Evolutionary conservation across 2,113 vertebrate genomes (phyloP).

Genomic region (Lasiurus borealis): DNA sequence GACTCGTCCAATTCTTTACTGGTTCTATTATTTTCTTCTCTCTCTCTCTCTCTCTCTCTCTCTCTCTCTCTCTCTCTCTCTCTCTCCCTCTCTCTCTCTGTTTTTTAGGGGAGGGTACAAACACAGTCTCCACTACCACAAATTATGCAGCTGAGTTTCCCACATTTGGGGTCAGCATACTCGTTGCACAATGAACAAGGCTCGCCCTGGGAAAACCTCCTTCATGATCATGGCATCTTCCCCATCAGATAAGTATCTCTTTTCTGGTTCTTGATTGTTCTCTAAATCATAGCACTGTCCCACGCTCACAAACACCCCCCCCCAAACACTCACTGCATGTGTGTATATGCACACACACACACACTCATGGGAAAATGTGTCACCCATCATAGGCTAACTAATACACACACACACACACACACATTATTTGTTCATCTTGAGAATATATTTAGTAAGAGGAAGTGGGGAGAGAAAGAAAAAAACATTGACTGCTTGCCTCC

Average conservation of each 20-base stretch:
- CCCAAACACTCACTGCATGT: neutral
- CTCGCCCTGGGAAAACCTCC: too few relatives aligned
- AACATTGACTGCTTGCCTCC: neutral
- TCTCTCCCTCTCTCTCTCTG: neutral
- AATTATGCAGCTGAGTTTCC: too few relatives aligned
- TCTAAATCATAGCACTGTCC: fast-evolving
- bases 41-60: neutral
- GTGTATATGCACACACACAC: too few relatives aligned
- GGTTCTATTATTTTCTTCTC: neutral
- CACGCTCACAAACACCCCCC: neutral
- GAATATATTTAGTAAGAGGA: neutral
- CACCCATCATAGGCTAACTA: neutral
- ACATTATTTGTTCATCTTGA: neutral
- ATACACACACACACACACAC: too few relatives aligned
- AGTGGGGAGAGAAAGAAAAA: neutral
- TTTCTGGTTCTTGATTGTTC: neutral
- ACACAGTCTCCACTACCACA: too few relatives aligned
- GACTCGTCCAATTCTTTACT: neutral
- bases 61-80: too few relatives aligned
- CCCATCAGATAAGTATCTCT: neutral
- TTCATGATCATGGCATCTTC: too few relatives aligned
- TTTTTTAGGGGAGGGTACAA: too few relatives aligned
- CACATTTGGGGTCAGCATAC: too few relatives aligned
- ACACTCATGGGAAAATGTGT: neutral
- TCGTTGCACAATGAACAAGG: too few relatives aligned